phyloP scores from a whole-genome alignment of 2,888 invertebrate species.

The Bibio marci region DNA sequence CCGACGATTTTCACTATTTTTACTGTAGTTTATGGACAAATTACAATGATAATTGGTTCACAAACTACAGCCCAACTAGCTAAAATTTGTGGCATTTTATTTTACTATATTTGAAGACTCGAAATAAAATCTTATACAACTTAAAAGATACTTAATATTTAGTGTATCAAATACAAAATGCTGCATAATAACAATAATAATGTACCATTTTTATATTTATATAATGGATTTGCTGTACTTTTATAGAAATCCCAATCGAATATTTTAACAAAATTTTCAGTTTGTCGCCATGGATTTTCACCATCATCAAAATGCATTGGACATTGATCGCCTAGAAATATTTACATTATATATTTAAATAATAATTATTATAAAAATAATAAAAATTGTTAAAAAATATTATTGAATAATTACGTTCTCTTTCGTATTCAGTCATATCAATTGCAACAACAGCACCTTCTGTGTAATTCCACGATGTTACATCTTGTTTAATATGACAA shows the following conservation, averaged over 20 bases:
- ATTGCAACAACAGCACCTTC: conserved; percentile 88
- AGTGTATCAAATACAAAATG: too few species aligned
- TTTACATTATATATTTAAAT: conserved; percentile 4
- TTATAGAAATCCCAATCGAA: conserved; percentile 41
- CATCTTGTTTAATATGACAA: conserved; percentile 79
- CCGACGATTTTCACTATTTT: too few species aligned
- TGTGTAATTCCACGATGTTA: conserved; percentile 71
- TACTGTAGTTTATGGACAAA: too few species aligned
- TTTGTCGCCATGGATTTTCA: conserved; percentile 60
- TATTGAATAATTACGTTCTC: conserved; percentile 41
- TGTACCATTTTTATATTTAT: too few species aligned
- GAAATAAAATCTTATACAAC: too few species aligned
- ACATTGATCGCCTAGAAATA: conserved; percentile 53
- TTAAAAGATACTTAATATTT: too few species aligned
- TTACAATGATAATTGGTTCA: too few species aligned
- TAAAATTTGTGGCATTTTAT: too few species aligned
- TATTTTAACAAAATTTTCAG: conserved; percentile 54
- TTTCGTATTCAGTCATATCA: conserved; percentile 79
- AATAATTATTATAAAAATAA: neutral
- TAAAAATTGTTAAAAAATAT: too few species aligned
- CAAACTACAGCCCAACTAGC: too few species aligned
- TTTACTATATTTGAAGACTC: too few species aligned
- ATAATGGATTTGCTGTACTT: conserved; percentile 8
- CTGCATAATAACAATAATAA: too few species aligned
- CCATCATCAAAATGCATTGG: conserved; percentile 97